phyloP scores from a whole-genome alignment of 23 tunicate species.

The Ciona savignyi region DNA sequence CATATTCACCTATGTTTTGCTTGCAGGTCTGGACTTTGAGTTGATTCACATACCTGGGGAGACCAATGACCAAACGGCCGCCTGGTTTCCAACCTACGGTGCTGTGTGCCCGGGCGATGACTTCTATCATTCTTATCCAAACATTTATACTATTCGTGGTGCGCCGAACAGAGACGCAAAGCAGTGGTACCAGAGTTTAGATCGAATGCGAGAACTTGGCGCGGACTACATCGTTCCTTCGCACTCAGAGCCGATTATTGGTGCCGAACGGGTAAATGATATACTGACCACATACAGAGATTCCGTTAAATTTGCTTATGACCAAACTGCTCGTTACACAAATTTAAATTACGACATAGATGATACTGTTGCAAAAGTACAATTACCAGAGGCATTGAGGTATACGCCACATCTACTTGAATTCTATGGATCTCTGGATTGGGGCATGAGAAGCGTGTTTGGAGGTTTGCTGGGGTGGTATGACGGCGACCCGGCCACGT shows the following conservation, averaged over 20 bases:
- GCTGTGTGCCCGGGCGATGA: constrained; percentile 34
- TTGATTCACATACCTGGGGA: constrained; percentile 55
- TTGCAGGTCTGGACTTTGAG: constrained; percentile 21
- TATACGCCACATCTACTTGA: constrained; percentile 7
- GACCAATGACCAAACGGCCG: constrained; percentile 36
- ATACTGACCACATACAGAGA: constrained; percentile 29
- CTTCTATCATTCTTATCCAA: constrained; percentile 37
- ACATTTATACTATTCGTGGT: constrained; percentile 54
- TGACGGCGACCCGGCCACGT: constrained; percentile 11
- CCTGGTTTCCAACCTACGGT: constrained; percentile 25
- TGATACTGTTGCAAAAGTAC: constrained; percentile 20
- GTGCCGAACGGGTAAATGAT: constrained; percentile 12
- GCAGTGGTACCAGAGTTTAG: constrained; percentile 38
- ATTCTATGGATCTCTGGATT: constrained; percentile 15
- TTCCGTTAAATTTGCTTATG: constrained; percentile 35
- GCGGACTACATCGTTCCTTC: constrained; percentile 13
- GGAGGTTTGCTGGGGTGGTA: constrained; percentile 21
- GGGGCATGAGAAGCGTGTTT: constrained; percentile 25
- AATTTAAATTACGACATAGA: constrained; percentile 12
- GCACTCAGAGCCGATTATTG: constrained; percentile 21
- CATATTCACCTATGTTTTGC: too few relatives aligned
- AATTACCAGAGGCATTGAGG: constrained; percentile 10
- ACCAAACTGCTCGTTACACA: constrained; percentile 39
- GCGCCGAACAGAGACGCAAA: constrained; percentile 17
- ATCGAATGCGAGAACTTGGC: neutral